Evolutionary conservation across 35 echinoderm and acorn worm species (phyloP).

Genomic region (Antedon bifida): DNA sequence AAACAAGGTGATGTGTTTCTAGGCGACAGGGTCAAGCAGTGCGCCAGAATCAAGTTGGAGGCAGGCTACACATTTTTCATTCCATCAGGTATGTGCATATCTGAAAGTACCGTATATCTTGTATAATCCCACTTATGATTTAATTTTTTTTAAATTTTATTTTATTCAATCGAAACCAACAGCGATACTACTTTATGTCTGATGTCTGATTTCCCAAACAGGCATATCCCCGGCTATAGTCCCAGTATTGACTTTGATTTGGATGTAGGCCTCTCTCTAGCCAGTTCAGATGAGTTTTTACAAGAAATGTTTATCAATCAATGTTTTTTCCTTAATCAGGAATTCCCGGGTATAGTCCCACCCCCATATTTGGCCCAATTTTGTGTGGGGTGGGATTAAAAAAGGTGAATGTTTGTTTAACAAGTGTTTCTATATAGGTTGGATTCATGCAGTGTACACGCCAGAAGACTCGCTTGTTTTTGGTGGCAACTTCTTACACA

Average conservation of each 20-base stretch:
- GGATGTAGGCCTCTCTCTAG: too few relatives aligned
- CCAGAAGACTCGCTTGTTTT: conserved; percentile 89
- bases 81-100: conserved; percentile 57
- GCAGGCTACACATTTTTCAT: conserved; percentile 85
- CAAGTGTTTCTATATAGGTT: conserved; percentile 27
- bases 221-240: too few relatives aligned
- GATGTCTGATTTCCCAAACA: too few relatives aligned
- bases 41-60: conserved; percentile 55
- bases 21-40: conserved; percentile 65
- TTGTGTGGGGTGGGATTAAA: too few relatives aligned
- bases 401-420: too few relatives aligned
- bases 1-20: conserved; percentile 94
- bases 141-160: neutral
- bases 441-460: conserved; percentile 99
- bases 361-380: too few relatives aligned
- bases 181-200: too few relatives aligned
- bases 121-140: neutral
- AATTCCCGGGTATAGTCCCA: too few relatives aligned
- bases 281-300: too few relatives aligned
- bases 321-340: too few relatives aligned
- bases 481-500: conserved; percentile 94
- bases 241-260: too few relatives aligned
- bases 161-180: neutral
- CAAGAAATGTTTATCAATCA: too few relatives aligned
- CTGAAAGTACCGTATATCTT: neutral